Conservation (phyloP, 2,113 vertebrate species). For the Dicaeum eximium region DNA sequence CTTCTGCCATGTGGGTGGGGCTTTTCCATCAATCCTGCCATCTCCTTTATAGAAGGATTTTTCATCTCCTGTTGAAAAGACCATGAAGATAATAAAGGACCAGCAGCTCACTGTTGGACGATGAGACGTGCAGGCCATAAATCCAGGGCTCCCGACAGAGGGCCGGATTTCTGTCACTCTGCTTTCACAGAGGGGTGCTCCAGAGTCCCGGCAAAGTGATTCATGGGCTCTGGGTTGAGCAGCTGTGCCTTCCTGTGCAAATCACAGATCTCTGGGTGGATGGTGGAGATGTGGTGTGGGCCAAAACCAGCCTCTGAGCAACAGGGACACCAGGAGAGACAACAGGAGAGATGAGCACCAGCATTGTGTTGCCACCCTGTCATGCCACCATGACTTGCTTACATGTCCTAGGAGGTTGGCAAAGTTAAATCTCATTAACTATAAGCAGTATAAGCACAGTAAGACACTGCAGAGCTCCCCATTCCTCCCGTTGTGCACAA, state of each 20-base stretch:
- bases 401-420: neutral
- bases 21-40: neutral
- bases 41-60: accelerated
- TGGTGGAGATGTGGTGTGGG: neutral
- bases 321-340: neutral
- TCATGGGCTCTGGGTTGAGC: neutral
- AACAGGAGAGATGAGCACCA: neutral
- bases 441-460: neutral
- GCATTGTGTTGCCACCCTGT: accelerated
- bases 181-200: neutral
- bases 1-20: neutral
- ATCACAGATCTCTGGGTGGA: neutral
- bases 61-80: neutral
- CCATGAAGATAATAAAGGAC: neutral
- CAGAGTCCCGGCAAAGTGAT: neutral
- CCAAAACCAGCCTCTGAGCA: neutral
- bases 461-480: neutral
- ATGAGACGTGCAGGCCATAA: accelerated
- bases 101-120: accelerated
- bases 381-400: neutral
- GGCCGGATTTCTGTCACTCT: neutral
- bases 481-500: neutral
- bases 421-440: neutral
- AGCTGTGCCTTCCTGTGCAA: neutral
- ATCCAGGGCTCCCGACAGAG: neutral